Base-by-base conservation (phyloP, 1,140 invertebrate species). In the Temnothorax longispinosus region DNA sequence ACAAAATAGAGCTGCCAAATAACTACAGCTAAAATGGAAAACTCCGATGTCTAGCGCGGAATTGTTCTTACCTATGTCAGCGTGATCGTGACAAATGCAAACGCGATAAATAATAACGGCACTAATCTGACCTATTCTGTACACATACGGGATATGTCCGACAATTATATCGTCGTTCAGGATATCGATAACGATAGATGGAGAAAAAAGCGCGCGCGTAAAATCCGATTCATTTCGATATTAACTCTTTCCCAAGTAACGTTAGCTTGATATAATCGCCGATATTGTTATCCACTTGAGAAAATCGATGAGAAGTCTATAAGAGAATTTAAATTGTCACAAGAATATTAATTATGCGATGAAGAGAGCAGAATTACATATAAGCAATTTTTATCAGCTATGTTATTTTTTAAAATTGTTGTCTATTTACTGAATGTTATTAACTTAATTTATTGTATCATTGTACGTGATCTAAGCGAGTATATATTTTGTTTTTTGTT, bases 381-480 rank as follows among this genome's bases (percentile, higher is more conserved):
- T 11, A 21, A 35, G 10, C 4, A 21, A 75, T 60, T 60, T 15
- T 44, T 15, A 54, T 75, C 13, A 41, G 13, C 21, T 27, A 32
- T 27, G 18, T 27, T 15, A 15, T 15, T n/a, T 60, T 21, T 44
- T 44, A 6, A 5, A 44, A 60, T 13, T 27, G 0, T 35, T 15
- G 11, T 15, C 13, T 18, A 8, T 44, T 76, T 21, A n/a, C n/a
- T 32, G 11, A 75, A 54, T 41, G 50, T 58, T 38, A 56, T 75
- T 58, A 75, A 75, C 6, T 35, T 41, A 75, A 75, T 75, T 75
- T 75, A 11, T 47, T 0, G 0, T 54, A 74, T 75, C 72, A 10
- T 7, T 18, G 32, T 58, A 38, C 11, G 32, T 74, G 2, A 75
- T 75, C 72, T 58, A 8, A 41, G 6, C 0, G 6, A 75, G 10